These are phyloP conservation scores for Rhodeus uyekii DNA, from an alignment of 2,797 vertebrate species.

Conservation along the genomic window DNA sequence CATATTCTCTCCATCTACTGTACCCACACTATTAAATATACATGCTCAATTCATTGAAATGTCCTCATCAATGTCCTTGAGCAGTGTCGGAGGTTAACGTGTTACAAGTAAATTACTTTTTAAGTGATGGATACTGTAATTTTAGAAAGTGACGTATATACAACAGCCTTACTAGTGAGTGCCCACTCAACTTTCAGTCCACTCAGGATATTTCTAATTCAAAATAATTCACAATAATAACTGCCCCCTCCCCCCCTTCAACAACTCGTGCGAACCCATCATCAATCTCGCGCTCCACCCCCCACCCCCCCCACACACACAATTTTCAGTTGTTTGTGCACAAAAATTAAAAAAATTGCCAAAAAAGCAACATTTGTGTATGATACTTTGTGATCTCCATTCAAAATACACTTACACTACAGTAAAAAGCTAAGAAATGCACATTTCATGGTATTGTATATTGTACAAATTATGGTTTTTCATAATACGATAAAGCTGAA, in stretches of 20 bases:
- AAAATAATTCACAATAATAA: too few species aligned
- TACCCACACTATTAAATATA: slow-evolving; percentile 70
- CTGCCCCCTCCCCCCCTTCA: too few species aligned
- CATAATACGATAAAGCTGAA: too few species aligned
- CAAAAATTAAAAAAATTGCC: background rate
- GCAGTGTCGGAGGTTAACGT: slow-evolving; percentile 43
- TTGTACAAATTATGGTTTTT: too few species aligned
- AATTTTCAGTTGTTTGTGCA: background rate
- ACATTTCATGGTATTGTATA: too few species aligned
- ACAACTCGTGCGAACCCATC: too few species aligned
- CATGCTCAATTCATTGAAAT: slow-evolving; percentile 63
- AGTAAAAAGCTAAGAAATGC: too few species aligned
- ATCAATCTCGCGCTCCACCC: too few species aligned
- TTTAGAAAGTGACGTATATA: background rate
- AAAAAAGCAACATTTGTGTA: background rate
- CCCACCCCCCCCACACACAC: too few species aligned
- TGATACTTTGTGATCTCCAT: background rate
- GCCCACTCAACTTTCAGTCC: background rate
- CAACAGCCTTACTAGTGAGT: background rate
- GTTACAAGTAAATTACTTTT: background rate
- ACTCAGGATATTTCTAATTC: background rate
- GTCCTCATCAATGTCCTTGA: slow-evolving; percentile 72
- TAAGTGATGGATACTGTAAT: background rate
- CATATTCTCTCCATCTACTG: slow-evolving; percentile 65
- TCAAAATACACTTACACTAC: background rate